Base-by-base conservation (phyloP, 1,140 invertebrate species). In the Trissolcus basalis region DNA sequence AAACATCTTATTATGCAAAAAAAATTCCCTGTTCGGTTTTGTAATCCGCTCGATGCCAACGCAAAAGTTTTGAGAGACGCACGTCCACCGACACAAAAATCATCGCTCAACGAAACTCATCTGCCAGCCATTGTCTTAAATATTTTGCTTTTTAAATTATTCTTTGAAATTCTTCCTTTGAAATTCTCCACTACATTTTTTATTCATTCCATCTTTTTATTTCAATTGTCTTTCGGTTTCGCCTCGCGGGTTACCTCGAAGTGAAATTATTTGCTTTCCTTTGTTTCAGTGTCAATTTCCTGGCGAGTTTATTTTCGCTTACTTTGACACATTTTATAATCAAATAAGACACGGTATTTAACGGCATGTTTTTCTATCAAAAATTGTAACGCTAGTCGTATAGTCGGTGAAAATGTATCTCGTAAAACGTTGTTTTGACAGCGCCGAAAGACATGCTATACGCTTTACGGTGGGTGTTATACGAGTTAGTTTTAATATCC, bases 1-100 rank as follows among this genome's bases (percentile, higher is more conserved):
- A 77, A 81, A 67, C 59, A 77, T 78, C 81, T 81, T 81, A 82
- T 83, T 83, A 82, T 82, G 73, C 77, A 67, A 67, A 77, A 67
- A 10, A 53, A 39, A 32, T n/a, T 53, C 68, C 43, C 41, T 39
- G 45, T 59, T 78, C 67, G 2, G 6, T 27, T 68, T 48, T 65
- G 72, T 49, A 41, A 59, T 50, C 56, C 65, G 12, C 27, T n/a
- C n/a, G 65, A 67, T 73, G 68, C 51, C 49, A 41, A 48, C 12
- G 32, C 67, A 68, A 68, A 69, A 67, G 54, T 78, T 3, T 45
- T 53, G 65, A 72, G 56, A 51, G 64, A 80, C 71, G 75, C 70
- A 55, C 48, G 12, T 67, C 45, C 35, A 55, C 60, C 78, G 81
- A 70, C 44, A 79, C 63, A 78, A 77, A 72, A 78, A 75, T 68